Evolutionary conservation across 2,888 invertebrate species (phyloP), one percentile per base, ranked within the genome.

Genomic region (Argyresthia albistria): DNA sequence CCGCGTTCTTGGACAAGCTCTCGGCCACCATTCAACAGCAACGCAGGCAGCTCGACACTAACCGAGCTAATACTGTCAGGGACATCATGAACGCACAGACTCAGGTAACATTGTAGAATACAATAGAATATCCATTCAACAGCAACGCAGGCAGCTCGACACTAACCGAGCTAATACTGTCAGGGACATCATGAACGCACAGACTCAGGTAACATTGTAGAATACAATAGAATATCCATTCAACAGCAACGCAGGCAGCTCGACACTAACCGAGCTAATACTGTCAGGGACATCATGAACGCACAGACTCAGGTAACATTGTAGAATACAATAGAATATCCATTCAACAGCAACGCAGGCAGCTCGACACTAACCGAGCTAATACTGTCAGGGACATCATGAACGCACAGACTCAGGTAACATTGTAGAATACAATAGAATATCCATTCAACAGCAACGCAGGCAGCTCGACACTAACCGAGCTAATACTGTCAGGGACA

Each of bases 41-140:
- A 56, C 78, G 83, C 9, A 74, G 81, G 0, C 89, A 89, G 59
- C 77, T 90, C 43, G 88, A 88, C 67, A 61, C 80, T 1, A 55
- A 70, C 3, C 81, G 91, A 60, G 93, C 93, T 52, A 89, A 82
- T 64, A 89, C 90, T 57, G 93, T 94, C 52, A 84, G 94, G 50
- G 93, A 93, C 63, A 89, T 92, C 68, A 93, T 95, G 66, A 93
- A 91, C 73, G 91, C 89, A 65, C 93, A 91, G 67, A 91, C 92
- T 53, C 91, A 92, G 88, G 91, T 91, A 48, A 43, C 8, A 39
- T 11, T 39, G 4, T 25, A 2, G 6, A 25, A 25, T 25, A 25
- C 6, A n/a, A n/a, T n/a, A n/a, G n/a, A n/a, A n/a, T n/a, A n/a
- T n/a, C 94, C 65, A 79, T 96, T 50, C 87, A 86, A 58, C 84